phyloP scores from a whole-genome alignment of 1,140 invertebrate species.

The Scaptomyza pallida region DNA sequence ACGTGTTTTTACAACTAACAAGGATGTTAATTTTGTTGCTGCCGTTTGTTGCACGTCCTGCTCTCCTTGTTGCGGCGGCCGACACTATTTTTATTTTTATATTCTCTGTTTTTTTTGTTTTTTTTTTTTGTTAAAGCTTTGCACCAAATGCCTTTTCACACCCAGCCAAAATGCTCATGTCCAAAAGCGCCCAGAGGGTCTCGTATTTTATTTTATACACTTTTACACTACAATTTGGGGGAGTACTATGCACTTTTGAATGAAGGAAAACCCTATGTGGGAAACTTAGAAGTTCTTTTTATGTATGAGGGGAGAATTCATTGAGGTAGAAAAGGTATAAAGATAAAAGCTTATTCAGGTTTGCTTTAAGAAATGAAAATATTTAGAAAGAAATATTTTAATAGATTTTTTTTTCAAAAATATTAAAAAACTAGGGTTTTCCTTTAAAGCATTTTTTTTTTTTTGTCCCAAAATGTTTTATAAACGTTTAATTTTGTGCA shows the following conservation, averaged over 20 bases:
- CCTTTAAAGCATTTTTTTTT: no score
- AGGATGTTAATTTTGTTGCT: slow-evolving; percentile 78
- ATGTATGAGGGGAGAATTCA: no score
- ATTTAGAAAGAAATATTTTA: no score
- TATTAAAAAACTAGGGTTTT: no score
- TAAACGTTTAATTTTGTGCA: no score
- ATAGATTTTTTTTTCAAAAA: no score
- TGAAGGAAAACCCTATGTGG: no score
- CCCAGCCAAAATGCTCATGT: slow-evolving; percentile 62
- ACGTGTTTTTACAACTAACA: slow-evolving; percentile 82
- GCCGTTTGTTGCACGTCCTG: slow-evolving; percentile 19
- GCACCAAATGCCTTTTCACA: slow-evolving; percentile 81
- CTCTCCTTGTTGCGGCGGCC: slow-evolving; percentile 34
- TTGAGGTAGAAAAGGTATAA: no score
- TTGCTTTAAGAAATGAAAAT: no score
- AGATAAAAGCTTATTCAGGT: no score
- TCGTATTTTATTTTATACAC: slow-evolving; percentile 45
- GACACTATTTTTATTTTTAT: slow-evolving; percentile 55
- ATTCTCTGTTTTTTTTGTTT: slow-evolving; percentile 54
- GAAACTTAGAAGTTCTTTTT: no score
- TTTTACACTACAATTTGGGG: neutral
- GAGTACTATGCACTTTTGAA: neutral
- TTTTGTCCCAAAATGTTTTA: no score
- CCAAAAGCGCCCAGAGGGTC: slow-evolving; percentile 27
- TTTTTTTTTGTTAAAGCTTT: slow-evolving; percentile 74